phyloP scores from a whole-genome alignment of 2,797 vertebrate genomes.

The Phaenicophaeus curvirostris region DNA sequence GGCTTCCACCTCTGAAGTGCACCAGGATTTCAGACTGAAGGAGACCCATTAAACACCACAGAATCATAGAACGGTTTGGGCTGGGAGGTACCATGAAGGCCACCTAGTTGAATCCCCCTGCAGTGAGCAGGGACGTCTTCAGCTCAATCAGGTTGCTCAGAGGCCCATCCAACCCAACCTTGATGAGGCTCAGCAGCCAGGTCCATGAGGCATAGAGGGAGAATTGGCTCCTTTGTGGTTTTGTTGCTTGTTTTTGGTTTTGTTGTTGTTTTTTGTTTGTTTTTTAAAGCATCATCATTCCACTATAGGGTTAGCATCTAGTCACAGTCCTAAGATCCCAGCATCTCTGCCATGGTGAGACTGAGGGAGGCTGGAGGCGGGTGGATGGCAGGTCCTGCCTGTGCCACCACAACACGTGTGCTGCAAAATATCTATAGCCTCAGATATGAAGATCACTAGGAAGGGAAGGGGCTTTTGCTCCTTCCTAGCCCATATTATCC shows the following conservation, averaged over 20 bases:
- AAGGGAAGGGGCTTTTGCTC: background rate
- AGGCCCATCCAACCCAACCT: too few relatives aligned
- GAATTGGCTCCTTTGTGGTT: background rate
- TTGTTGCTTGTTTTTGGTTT: too few relatives aligned
- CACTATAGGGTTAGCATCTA: fast-evolving
- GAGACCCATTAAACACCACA: too few relatives aligned
- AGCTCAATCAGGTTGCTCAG: too few relatives aligned
- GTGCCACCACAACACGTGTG: fast-evolving
- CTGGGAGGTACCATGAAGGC: too few relatives aligned
- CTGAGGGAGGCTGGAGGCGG: background rate
- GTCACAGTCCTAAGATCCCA: background rate
- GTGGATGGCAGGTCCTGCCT: background rate
- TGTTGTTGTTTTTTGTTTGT: too few relatives aligned
- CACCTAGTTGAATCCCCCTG: too few relatives aligned
- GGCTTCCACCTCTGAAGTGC: background rate
- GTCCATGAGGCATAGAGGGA: background rate
- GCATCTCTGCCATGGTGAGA: fast-evolving
- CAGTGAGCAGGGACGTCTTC: too few relatives aligned
- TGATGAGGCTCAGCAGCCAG: background rate
- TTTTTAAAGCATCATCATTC: background rate
- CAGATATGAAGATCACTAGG: background rate
- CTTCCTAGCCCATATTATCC: background rate
- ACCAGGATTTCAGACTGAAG: background rate
- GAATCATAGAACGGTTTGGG: too few relatives aligned
- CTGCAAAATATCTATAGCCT: background rate